phyloP scores from a whole-genome alignment of 1,140 invertebrate species.

The Calephelis nemesis region DNA sequence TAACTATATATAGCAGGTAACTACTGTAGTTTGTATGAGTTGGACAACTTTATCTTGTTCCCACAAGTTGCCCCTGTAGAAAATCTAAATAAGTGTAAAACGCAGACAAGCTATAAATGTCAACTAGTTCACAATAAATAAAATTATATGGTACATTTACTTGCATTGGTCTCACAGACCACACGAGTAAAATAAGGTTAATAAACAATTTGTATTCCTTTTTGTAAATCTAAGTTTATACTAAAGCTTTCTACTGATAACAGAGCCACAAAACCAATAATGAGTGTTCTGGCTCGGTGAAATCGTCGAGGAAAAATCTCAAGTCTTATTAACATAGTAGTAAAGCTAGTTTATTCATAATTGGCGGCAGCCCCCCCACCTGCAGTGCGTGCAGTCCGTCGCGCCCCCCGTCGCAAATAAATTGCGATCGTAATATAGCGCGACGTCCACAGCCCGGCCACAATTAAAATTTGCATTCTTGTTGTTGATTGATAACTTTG shows the following conservation, averaged over 20 bases:
- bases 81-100: too few relatives aligned
- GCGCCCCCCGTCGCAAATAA: conserved; percentile 35
- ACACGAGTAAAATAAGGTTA: conserved; percentile 38
- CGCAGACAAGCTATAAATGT: too few relatives aligned
- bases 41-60: too few relatives aligned
- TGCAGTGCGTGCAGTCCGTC: conserved; percentile 45
- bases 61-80: too few relatives aligned
- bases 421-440: conserved; percentile 53
- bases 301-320: conserved; percentile 74
- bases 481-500: conserved; percentile 71
- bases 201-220: too few relatives aligned
- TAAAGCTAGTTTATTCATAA: conserved; percentile 75
- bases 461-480: conserved; percentile 76
- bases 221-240: conserved; percentile 17
- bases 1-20: too few relatives aligned
- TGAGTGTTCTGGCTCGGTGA: conserved; percentile 65
- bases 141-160: background rate
- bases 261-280: conserved; percentile 69
- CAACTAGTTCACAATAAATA: too few relatives aligned
- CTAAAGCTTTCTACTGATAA: conserved; percentile 64
- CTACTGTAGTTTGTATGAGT: too few relatives aligned
- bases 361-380: conserved; percentile 62
- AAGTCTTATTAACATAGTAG: conserved; percentile 73
- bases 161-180: conserved; percentile 7
- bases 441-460: conserved; percentile 51